Percentiles rank a stretch among this genome's conserved stretches.
phyloP scores from a whole-genome alignment of 2,797 vertebrate species.

The Coilia nasus region DNA sequence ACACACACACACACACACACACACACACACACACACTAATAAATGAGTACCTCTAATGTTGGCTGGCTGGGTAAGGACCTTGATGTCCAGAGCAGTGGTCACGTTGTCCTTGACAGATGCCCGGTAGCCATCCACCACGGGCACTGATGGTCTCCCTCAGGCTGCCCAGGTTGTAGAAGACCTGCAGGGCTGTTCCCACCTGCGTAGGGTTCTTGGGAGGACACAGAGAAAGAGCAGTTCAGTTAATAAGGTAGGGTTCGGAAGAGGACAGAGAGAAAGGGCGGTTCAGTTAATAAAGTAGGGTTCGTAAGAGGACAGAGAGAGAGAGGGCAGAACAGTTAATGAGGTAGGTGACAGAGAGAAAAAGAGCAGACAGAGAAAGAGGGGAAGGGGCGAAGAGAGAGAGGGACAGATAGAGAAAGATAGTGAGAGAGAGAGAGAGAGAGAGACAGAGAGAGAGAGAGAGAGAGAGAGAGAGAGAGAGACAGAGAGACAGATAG shows the following conservation, averaged over 20 bases:
- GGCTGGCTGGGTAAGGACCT: constrained; percentile 85
- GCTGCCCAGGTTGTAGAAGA: constrained; percentile 93
- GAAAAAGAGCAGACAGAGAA: too few relatives aligned
- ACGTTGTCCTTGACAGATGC: constrained; percentile 85
- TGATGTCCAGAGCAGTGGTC: constrained; percentile 87
- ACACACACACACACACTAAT: background rate
- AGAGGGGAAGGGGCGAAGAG: too few relatives aligned
- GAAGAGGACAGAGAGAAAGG: background rate
- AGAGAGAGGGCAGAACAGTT: too few relatives aligned
- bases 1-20: background rate
- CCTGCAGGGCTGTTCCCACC: constrained; percentile 95
- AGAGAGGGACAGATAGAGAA: too few relatives aligned
- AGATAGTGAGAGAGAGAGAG: background rate
- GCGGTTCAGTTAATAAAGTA: too few relatives aligned
- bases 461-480: background rate
- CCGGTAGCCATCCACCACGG: constrained; percentile 86
- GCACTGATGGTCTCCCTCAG: constrained; percentile 84
- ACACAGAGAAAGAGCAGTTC: too few relatives aligned
- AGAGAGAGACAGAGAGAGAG: background rate
- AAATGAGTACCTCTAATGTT: constrained; percentile 78
- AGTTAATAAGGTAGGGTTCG: too few relatives aligned
- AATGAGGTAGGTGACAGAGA: too few relatives aligned
- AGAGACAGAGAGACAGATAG: too few relatives aligned
- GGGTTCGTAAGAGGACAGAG: too few relatives aligned
- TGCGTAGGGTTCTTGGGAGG: constrained; percentile 89